Evolutionary conservation across 1,140 invertebrate species (phyloP).

Genomic region (Anagrus nilaparvatae): DNA sequence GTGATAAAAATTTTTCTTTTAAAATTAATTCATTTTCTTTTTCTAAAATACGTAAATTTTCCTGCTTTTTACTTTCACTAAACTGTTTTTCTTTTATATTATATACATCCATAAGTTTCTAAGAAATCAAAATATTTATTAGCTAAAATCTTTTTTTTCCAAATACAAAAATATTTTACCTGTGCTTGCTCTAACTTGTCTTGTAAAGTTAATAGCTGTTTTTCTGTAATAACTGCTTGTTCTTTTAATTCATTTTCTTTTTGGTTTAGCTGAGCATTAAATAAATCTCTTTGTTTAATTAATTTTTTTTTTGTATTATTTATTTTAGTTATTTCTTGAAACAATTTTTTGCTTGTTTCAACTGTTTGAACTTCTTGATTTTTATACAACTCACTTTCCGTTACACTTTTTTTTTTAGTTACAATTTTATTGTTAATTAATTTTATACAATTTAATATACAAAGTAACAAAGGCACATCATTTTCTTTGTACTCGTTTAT

Average conservation of each 20-base stretch:
- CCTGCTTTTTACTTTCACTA: conserved; percentile 22
- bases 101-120: conserved; percentile 28
- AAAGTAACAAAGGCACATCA: conserved; percentile 30
- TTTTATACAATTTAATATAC: conserved; percentile 30
- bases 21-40: conserved; percentile 30
- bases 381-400: not conserved
- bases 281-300: conserved; percentile 29
- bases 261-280: conserved; percentile 23
- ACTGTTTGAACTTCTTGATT: conserved; percentile 3
- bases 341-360: conserved; percentile 1
- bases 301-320: conserved; percentile 26
- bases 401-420: conserved; percentile 1
- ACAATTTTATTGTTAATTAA: conserved; percentile 7
- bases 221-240: conserved; percentile 25
- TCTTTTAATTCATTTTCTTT: conserved; percentile 31
- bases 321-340: conserved; percentile 19
- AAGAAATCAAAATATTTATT: conserved; percentile 7
- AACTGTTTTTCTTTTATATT: conserved; percentile 29
- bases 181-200: conserved; percentile 33
- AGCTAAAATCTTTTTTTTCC: conserved; percentile 9
- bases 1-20: conserved; percentile 31
- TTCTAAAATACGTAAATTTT: conserved; percentile 23
- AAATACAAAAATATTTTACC: conserved; percentile 21
- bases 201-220: conserved; percentile 29
- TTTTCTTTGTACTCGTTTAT: conserved; percentile 27